A percentile compares a stretch with the other conserved stretches of the same genome.
phyloP scores from a whole-genome alignment of 2,888 invertebrate genomes.

The Troglohyphantes excavatus region DNA sequence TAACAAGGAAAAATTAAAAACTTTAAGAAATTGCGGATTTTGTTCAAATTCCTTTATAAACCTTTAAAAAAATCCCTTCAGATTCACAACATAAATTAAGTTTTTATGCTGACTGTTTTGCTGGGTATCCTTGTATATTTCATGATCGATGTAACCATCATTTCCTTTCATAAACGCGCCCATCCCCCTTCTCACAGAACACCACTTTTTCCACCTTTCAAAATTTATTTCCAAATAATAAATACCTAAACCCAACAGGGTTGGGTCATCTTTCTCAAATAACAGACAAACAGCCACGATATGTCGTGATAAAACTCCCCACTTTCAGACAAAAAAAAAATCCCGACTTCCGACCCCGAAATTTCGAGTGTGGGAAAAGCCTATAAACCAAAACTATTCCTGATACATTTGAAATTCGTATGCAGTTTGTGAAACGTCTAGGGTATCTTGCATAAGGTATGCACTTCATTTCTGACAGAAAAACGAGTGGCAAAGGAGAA shows the following conservation, averaged over 20 bases:
- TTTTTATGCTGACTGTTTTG: too few species aligned
- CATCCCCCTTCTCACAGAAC: neutral
- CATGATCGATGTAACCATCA: too few species aligned
- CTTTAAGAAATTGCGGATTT: too few species aligned
- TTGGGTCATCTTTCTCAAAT: conserved; percentile 32
- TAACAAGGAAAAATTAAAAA: too few species aligned
- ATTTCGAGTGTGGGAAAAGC: neutral
- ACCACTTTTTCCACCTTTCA: neutral
- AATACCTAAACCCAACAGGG: conserved; percentile 2
- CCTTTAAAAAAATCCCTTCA: too few species aligned
- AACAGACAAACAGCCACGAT: conserved; percentile 26
- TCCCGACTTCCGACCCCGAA: conserved; percentile 26
- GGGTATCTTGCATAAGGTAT: conserved; percentile 57
- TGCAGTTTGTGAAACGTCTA: conserved; percentile 49
- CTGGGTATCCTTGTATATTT: too few species aligned
- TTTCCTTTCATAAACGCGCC: too few species aligned
- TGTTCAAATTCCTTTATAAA: too few species aligned
- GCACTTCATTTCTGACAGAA: conserved; percentile 71
- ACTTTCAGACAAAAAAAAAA: neutral
- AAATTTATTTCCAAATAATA: conserved; percentile 34
- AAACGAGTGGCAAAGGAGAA: conserved; percentile 56
- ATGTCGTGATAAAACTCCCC: neutral
- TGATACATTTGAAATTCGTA: conserved; percentile 57
- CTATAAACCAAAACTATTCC: conserved; percentile 51
- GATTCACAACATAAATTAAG: too few species aligned